These are phyloP conservation scores for Chionomys nivalis DNA, from an alignment of 2,113 vertebrate species.

Conservation along the genomic window DNA sequence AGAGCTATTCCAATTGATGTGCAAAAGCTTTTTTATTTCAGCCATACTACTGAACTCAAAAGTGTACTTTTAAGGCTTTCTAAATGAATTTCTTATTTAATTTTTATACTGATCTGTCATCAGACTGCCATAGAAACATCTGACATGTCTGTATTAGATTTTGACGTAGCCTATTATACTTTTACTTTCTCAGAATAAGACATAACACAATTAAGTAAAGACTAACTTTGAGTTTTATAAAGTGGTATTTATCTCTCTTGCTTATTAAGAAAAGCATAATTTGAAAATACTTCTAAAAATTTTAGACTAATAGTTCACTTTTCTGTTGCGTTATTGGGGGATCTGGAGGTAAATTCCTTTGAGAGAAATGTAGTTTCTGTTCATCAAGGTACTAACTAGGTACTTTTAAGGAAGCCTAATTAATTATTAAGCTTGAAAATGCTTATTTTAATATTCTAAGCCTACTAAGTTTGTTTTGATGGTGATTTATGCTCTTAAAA, in stretches of 20 bases:
- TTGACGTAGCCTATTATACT: slow-evolving; percentile 24
- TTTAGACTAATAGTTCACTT: slow-evolving; percentile 55
- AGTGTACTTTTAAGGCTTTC: slow-evolving; percentile 30
- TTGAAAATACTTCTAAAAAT: slow-evolving; percentile 46
- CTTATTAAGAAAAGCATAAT: slow-evolving; percentile 53
- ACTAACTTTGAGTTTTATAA: slow-evolving; percentile 50
- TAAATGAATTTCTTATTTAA: slow-evolving; percentile 61
- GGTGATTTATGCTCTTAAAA: slow-evolving; percentile 32
- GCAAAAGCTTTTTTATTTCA: slow-evolving; percentile 36
- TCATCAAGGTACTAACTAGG: neutral
- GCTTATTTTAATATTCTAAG: slow-evolving; percentile 63
- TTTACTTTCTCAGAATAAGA: slow-evolving; percentile 54
- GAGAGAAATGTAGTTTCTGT: slow-evolving; percentile 54
- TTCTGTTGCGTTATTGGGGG: slow-evolving; percentile 28
- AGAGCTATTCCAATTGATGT: neutral
- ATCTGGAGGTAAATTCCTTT: slow-evolving; percentile 41
- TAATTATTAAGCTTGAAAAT: slow-evolving; percentile 35
- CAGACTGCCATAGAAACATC: slow-evolving; percentile 50
- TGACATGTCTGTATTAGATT: slow-evolving; percentile 51
- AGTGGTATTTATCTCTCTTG: slow-evolving; percentile 43
- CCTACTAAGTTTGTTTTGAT: slow-evolving; percentile 49
- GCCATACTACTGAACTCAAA: slow-evolving; percentile 6
- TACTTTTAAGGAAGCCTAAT: slow-evolving; percentile 51
- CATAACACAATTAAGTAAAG: slow-evolving; percentile 57
- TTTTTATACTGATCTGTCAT: slow-evolving; percentile 41